These are phyloP conservation scores for Caenorhabditis macrosperma DNA, from an alignment of 2,888 invertebrate species.

Conservation along the genomic window DNA sequence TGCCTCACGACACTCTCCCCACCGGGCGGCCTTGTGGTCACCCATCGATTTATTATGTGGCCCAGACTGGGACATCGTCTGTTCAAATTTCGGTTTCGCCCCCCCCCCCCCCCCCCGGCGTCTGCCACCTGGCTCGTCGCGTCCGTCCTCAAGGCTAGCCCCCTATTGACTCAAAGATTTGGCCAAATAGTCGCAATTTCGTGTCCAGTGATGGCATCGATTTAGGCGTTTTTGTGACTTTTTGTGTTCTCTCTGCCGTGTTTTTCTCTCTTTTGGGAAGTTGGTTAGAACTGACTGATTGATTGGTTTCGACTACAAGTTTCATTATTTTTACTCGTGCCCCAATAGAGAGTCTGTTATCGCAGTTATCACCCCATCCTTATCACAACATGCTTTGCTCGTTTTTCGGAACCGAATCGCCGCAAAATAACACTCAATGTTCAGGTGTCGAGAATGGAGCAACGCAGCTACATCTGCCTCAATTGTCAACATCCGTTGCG, in stretches of 20 bases:
- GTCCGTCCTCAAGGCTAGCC: conserved; percentile 24
- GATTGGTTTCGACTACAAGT: neutral
- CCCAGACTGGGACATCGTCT: neutral
- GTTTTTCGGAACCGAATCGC: neutral
- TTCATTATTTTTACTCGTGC: conserved; percentile 5
- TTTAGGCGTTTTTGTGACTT: conserved; percentile 30
- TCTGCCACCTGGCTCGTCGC: conserved; percentile 31
- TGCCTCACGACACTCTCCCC: conserved; percentile 31
- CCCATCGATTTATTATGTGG: conserved; percentile 21
- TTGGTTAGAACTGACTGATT: neutral
- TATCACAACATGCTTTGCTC: neutral
- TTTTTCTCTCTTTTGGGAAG: neutral
- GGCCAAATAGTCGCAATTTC: conserved; percentile 10
- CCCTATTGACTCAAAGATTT: conserved; percentile 9
- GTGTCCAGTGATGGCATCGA: conserved; percentile 7
- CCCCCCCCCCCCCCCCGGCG: neutral
- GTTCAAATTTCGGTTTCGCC: conserved; percentile 7
- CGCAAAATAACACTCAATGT: too few relatives aligned
- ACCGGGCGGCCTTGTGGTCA: conserved; percentile 21
- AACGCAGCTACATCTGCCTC: conserved; percentile 48
- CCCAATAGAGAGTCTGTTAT: neutral
- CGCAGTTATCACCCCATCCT: conserved; percentile 6
- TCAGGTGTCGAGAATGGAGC: conserved; percentile 31
- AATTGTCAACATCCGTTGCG: conserved; percentile 60
- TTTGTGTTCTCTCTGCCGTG: conserved; percentile 9